Conservation (phyloP, 2,888 invertebrate genomes). For the Plagodis pulveraria region DNA sequence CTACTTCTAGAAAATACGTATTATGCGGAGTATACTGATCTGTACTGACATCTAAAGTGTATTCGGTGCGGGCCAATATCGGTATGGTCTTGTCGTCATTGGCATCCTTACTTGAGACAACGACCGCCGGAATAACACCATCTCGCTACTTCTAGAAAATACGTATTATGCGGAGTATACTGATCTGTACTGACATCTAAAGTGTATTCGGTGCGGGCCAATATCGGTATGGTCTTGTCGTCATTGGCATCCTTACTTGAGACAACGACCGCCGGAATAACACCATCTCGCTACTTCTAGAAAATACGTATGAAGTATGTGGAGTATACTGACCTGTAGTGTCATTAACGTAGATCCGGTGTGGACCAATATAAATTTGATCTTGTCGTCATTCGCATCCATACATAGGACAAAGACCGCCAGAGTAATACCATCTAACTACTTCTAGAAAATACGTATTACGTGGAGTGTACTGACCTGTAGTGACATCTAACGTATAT, state of each 20-base stretch:
- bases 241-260: conserved; percentile 90
- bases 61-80: conserved; percentile 97
- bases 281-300: too few relatives aligned
- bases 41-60: conserved; percentile 98
- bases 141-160: too few relatives aligned
- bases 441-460: too few relatives aligned
- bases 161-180: conserved; percentile 25
- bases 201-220: conserved; percentile 98
- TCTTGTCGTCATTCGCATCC: conserved; percentile 97
- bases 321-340: conserved; percentile 89
- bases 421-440: too few relatives aligned
- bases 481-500: conserved; percentile 98
- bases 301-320: too few relatives aligned
- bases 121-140: too few relatives aligned
- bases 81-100: conserved; percentile 98
- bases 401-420: too few relatives aligned
- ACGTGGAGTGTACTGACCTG: conserved; percentile 81
- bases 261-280: too few relatives aligned
- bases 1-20: too few relatives aligned
- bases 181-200: conserved; percentile 97
- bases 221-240: conserved; percentile 97
- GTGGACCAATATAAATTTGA: conserved; percentile 97
- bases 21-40: conserved; percentile 73
- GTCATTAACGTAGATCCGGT: conserved; percentile 98
- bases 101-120: conserved; percentile 81